Conservation (phyloP, 2,113 vertebrate genomes). For the Peromyscus polionotus region DNA sequence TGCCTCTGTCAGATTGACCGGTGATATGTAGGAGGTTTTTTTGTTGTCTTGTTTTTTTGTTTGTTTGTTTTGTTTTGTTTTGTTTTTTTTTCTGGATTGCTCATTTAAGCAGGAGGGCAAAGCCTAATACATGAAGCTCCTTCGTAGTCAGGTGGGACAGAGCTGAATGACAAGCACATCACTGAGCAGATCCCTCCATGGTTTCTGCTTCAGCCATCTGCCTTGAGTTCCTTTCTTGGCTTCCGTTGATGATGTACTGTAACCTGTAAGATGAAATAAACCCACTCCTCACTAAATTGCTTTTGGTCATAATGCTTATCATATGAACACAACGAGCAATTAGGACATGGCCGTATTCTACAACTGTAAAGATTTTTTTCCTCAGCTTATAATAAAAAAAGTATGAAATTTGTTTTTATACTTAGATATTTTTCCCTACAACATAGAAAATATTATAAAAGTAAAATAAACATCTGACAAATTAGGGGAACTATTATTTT, state of each 20-base stretch:
- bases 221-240: background rate
- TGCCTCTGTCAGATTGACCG: accelerated
- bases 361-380: background rate
- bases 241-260: background rate
- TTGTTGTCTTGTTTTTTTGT: background rate
- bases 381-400: too few relatives aligned
- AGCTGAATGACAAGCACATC: too few relatives aligned
- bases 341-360: background rate
- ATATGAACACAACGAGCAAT: background rate
- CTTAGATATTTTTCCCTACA: background rate
- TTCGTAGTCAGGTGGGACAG: too few relatives aligned
- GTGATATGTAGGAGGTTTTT: background rate
- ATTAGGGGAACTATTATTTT: background rate
- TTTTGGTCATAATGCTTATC: background rate
- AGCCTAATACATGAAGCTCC: background rate
- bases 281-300: background rate
- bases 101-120: background rate
- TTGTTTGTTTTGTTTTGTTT: background rate
- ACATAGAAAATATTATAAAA: background rate
- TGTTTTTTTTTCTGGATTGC: background rate
- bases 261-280: background rate
- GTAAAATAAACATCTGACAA: background rate
- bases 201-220: background rate
- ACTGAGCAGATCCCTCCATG: background rate
- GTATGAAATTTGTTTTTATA: background rate